Conservation (phyloP, 2,888 invertebrate genomes). For the Dinocampus coccinellae region DNA sequence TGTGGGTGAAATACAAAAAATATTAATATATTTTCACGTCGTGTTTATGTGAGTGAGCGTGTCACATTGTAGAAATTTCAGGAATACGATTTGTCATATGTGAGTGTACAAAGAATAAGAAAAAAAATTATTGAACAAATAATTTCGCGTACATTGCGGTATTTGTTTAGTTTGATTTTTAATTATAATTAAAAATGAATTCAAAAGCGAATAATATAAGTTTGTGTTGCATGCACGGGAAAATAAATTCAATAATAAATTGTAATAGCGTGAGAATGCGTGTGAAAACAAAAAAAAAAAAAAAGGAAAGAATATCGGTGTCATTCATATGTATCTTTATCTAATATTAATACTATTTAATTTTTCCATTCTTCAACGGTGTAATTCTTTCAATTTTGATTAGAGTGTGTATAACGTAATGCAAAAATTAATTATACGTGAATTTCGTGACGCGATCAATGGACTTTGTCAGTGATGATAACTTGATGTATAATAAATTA, state of each 20-base stretch:
- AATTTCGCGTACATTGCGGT: background rate
- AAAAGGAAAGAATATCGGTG: slow-evolving; percentile 1
- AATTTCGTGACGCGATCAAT: background rate
- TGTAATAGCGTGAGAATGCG: slow-evolving; percentile 14
- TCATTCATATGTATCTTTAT: slow-evolving; percentile 2
- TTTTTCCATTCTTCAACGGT: background rate
- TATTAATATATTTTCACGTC: slow-evolving; percentile 1
- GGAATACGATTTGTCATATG: background rate
- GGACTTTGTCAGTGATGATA: background rate
- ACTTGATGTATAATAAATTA: background rate
- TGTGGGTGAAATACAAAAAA: background rate
- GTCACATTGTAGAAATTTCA: background rate
- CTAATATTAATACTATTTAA: background rate
- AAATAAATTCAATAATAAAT: background rate
- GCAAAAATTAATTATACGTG: background rate
- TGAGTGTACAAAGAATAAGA: background rate
- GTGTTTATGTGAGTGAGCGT: background rate
- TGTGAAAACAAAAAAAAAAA: slow-evolving; percentile 5
- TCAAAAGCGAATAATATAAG: background rate
- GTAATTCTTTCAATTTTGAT: background rate
- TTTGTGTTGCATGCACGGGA: background rate
- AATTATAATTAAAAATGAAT: background rate
- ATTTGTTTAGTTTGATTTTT: background rate
- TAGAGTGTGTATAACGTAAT: background rate
- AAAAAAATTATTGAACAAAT: background rate